Evolutionary conservation across 2,888 invertebrate species (phyloP).

Genomic region (Apotomis turbidana): DNA sequence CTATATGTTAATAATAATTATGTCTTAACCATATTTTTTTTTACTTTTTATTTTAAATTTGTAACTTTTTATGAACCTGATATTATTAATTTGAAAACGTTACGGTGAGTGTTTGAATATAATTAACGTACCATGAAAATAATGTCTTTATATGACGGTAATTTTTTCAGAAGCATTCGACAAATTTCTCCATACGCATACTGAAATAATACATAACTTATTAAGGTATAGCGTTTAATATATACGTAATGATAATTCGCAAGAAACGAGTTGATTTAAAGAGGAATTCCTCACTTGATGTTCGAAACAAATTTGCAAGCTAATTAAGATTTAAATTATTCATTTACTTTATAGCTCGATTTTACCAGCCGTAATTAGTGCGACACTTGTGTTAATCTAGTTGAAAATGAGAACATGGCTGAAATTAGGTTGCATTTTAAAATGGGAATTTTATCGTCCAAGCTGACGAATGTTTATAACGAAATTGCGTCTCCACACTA

Average conservation of each 20-base stretch:
- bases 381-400: not conserved
- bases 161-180: too few species aligned
- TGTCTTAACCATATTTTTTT: not conserved
- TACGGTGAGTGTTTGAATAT: too few species aligned
- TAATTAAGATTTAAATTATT: conserved; percentile 15
- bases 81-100: too few species aligned
- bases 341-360: conserved; percentile 1
- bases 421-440: too few species aligned
- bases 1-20: not conserved
- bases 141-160: too few species aligned
- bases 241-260: not conserved
- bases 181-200: too few species aligned
- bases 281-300: not conserved
- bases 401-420: too few species aligned
- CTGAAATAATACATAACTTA: not conserved
- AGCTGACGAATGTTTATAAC: too few species aligned
- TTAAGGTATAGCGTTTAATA: not conserved
- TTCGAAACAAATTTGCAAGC: conserved; percentile 5
- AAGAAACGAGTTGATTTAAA: not conserved
- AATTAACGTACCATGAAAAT: too few species aligned
- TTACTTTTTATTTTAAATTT: not conserved
- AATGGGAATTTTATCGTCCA: too few species aligned
- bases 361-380: conserved; percentile 16
- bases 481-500: too few species aligned
- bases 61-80: too few species aligned